Conservation (phyloP, 1,140 invertebrate species). For the Drosophila biarmipes region DNA sequence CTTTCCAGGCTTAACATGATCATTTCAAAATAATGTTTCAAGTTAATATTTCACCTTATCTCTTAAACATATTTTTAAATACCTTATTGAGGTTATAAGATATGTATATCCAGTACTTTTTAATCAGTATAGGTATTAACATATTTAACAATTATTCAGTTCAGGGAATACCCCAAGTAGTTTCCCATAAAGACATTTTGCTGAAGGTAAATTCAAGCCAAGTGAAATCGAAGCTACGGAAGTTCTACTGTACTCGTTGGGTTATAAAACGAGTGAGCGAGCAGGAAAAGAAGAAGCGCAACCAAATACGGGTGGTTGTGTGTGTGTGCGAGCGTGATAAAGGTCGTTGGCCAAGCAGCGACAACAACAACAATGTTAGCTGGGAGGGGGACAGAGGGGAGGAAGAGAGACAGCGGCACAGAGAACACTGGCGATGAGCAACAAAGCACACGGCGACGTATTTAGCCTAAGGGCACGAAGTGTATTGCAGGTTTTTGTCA, state of each 20-base stretch:
- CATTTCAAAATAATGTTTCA: no score
- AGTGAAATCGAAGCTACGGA: not conserved
- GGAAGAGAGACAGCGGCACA: constrained; percentile 9
- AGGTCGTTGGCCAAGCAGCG: constrained; percentile 78
- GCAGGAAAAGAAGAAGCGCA: constrained; percentile 58
- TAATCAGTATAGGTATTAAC: no score
- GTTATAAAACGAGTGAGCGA: constrained; percentile 49
- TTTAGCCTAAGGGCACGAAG: constrained; percentile 80
- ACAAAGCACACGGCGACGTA: constrained; percentile 57
- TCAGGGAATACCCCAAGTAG: no score
- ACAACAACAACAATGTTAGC: constrained; percentile 57
- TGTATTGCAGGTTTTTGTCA: constrained; percentile 72
- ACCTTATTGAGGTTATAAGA: no score
- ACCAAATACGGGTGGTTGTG: constrained; percentile 24
- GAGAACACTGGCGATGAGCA: constrained; percentile 39
- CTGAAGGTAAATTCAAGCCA: not conserved
- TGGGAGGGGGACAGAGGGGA: constrained; percentile 25
- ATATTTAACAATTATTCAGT: no score
- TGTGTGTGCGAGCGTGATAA: constrained; percentile 57
- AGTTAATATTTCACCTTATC: no score
- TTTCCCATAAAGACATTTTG: no score
- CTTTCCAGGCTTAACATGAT: no score
- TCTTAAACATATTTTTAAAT: no score
- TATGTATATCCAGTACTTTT: no score
- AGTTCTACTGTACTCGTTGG: constrained; percentile 26